phyloP scores from a whole-genome alignment of 2,797 vertebrate genomes.

The Anguilla anguilla region DNA sequence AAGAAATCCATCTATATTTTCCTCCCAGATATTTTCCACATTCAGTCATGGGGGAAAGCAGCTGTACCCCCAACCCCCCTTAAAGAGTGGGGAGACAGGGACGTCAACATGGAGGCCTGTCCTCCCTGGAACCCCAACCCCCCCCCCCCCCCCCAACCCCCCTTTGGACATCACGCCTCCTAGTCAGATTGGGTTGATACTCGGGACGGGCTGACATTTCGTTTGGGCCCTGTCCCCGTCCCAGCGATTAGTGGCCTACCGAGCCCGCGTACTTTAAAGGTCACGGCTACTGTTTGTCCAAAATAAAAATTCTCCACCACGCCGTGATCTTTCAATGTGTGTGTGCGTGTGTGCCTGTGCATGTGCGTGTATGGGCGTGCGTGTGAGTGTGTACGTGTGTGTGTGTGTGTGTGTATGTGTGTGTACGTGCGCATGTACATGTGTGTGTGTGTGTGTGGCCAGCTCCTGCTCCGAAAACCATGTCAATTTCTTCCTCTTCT shows the following conservation, averaged over 20 bases:
- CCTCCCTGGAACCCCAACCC: neutral
- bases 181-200: neutral
- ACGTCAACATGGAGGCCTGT: neutral
- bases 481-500: neutral
- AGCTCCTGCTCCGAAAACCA: neutral
- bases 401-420: neutral
- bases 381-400: constrained; percentile 7
- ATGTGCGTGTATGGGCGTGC: constrained; percentile 21
- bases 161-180: neutral
- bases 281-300: neutral
- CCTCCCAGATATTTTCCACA: neutral
- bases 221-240: neutral
- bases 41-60: neutral
- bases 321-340: constrained; percentile 32
- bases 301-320: constrained; percentile 19
- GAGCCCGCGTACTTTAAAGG: constrained; percentile 12
- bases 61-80: neutral
- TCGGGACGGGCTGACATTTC: constrained; percentile 10
- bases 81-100: neutral
- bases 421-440: no score
- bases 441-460: constrained; percentile 12
- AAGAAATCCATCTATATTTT: neutral
- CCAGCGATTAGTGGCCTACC: neutral
- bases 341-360: constrained; percentile 31
- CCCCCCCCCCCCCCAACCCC: neutral